Percentiles rank a stretch among this genome's conserved stretches.
phyloP scores from a whole-genome alignment of 2,888 invertebrate species.

The Philaethria dido region DNA sequence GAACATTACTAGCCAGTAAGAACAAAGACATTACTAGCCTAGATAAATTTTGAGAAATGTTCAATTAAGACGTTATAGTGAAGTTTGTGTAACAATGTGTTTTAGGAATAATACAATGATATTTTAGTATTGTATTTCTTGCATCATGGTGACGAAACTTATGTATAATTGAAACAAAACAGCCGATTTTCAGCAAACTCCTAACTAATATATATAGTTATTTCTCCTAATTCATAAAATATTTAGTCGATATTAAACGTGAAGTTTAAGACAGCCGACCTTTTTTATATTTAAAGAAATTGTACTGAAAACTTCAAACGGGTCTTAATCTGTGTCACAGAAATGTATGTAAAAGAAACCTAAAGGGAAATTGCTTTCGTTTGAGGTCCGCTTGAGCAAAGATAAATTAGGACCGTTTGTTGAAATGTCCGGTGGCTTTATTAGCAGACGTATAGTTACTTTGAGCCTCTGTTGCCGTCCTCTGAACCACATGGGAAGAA shows the following conservation, averaged over 20 bases:
- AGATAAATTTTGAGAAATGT: not conserved
- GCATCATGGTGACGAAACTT: not conserved
- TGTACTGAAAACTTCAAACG: slow-evolving; percentile 35
- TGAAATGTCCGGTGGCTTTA: slow-evolving; percentile 69
- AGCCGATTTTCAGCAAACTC: not conserved
- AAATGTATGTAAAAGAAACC: slow-evolving; percentile 61
- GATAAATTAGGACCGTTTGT: slow-evolving; percentile 74
- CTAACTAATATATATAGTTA: not conserved
- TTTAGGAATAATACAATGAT: not conserved
- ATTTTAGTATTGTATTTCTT: not conserved
- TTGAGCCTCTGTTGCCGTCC: slow-evolving; percentile 55
- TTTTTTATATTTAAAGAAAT: slow-evolving; percentile 13
- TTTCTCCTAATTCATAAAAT: not conserved
- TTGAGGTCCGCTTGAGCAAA: slow-evolving; percentile 69
- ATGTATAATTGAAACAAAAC: not conserved
- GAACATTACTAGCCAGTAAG: too few species aligned
- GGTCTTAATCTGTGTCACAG: slow-evolving; percentile 52
- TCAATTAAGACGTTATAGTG: not conserved
- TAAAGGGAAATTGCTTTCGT: slow-evolving; percentile 72
- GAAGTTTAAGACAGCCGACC: not conserved
- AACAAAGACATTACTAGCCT: not conserved
- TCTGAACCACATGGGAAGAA: slow-evolving; percentile 58
- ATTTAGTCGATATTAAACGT: not conserved
- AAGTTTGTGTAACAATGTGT: not conserved
- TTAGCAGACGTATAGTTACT: slow-evolving; percentile 69